Evolutionary conservation across 2,888 invertebrate genomes (phyloP).

Genomic region (Cephus sareptanus): DNA sequence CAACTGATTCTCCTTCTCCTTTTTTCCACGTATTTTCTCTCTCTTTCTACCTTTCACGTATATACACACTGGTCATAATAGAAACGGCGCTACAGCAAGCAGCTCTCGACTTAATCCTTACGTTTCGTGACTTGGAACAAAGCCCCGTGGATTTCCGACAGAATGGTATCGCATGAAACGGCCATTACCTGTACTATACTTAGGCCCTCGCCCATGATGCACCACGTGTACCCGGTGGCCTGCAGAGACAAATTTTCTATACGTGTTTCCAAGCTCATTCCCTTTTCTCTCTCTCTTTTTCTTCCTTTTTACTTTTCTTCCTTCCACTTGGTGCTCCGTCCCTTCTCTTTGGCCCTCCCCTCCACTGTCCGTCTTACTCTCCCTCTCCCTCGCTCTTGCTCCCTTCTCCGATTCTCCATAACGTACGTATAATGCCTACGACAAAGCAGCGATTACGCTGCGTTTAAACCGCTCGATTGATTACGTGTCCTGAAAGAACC

Average conservation of each 20-base stretch:
- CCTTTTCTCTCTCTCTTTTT: not conserved
- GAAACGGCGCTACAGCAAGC: conserved; percentile 20
- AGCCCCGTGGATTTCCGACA: conserved; percentile 64
- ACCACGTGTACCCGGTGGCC: conserved; percentile 21
- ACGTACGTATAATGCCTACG: conserved; percentile 14
- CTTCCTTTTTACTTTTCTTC: not conserved
- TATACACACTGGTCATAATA: not conserved
- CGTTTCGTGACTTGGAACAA: conserved; percentile 65
- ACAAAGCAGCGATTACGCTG: conserved; percentile 52
- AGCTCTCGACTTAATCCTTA: conserved; percentile 61
- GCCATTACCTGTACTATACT: conserved; percentile 54
- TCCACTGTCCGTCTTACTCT: not conserved
- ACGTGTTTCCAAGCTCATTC: conserved; percentile 16
- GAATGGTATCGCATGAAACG: conserved; percentile 64
- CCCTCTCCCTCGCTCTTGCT: not conserved
- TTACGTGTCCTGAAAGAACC: conserved; percentile 44
- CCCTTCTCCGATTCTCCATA: not conserved
- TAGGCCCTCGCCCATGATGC: conserved; percentile 13
- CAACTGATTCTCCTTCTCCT: not conserved
- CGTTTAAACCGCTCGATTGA: conserved; percentile 56
- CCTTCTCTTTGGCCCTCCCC: not conserved
- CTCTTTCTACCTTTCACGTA: not conserved
- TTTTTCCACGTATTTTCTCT: not conserved
- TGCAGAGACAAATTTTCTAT: conserved; percentile 1
- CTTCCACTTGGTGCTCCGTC: not conserved